A percentile compares a stretch with the other conserved stretches of the same genome.
These are phyloP conservation scores for Tachyglossus aculeatus DNA, from an alignment of 2,797 vertebrate species.

Conservation along the genomic window DNA sequence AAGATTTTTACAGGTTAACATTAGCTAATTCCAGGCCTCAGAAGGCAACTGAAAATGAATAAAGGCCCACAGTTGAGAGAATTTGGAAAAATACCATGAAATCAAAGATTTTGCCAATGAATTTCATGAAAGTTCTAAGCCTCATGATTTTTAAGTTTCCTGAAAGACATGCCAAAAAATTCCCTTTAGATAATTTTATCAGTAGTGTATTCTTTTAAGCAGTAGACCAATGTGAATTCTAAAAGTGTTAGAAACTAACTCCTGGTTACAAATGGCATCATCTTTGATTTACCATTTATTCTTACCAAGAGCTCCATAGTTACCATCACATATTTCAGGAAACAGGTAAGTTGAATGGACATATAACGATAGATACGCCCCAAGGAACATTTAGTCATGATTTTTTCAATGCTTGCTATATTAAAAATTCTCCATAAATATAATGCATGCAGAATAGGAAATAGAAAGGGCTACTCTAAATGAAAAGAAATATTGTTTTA, in stretches of 20 bases:
- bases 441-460: neutral
- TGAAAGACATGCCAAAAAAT: slow-evolving; percentile 9
- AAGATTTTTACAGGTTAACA: too few species aligned
- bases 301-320: neutral
- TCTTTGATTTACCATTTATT: neutral
- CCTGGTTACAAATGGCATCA: too few species aligned
- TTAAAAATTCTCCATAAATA: neutral
- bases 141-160: neutral
- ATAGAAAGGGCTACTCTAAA: neutral
- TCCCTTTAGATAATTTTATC: neutral
- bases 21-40: neutral
- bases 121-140: neutral
- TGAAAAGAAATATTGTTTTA: neutral
- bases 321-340: neutral
- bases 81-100: neutral
- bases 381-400: neutral
- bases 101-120: neutral
- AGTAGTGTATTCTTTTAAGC: neutral
- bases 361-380: neutral
- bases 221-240: neutral
- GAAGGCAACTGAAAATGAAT: neutral
- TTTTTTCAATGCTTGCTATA: neutral
- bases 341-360: too few species aligned
- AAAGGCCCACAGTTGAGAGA: neutral
- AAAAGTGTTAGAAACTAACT: neutral